These are phyloP conservation scores for Aquatica leii DNA, from an alignment of 2,888 invertebrate genomes.

Conservation along the genomic window DNA sequence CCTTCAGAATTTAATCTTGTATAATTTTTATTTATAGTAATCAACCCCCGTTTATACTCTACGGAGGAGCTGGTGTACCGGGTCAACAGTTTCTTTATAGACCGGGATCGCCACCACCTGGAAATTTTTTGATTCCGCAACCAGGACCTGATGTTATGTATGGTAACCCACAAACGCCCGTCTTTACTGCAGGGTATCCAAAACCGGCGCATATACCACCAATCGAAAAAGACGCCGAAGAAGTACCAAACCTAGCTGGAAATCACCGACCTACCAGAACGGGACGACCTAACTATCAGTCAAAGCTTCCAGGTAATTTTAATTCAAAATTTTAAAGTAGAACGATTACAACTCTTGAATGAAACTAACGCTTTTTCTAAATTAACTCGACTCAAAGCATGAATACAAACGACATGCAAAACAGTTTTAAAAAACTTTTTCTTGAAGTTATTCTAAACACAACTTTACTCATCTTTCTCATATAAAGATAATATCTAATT, in stretches of 20 bases:
- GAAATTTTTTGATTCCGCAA: conserved; percentile 54
- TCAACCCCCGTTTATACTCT: conserved; percentile 55
- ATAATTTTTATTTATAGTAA: conserved; percentile 42
- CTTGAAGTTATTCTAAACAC: too few species aligned
- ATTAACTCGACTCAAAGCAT: too few species aligned
- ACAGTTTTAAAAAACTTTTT: too few species aligned
- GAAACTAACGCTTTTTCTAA: too few species aligned
- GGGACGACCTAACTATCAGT: not conserved
- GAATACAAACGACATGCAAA: too few species aligned
- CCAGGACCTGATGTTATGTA: conserved; percentile 46
- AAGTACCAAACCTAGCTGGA: conserved; percentile 48
- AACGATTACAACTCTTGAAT: too few species aligned
- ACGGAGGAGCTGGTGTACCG: conserved; percentile 48
- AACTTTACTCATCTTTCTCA: too few species aligned
- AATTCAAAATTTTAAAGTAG: too few species aligned
- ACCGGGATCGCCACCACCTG: conserved; percentile 48
- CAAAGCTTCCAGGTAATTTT: conserved; percentile 9
- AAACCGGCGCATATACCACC: conserved; percentile 54
- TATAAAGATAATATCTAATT: too few species aligned
- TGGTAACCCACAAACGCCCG: conserved; percentile 43
- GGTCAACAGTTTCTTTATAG: conserved; percentile 56
- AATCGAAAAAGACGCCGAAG: conserved; percentile 58
- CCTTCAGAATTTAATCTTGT: conserved; percentile 7
- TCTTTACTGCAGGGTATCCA: conserved; percentile 53
- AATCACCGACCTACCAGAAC: conserved; percentile 15